Conservation (phyloP, 2,888 invertebrate genomes). For the Diachrysia chrysitis region DNA sequence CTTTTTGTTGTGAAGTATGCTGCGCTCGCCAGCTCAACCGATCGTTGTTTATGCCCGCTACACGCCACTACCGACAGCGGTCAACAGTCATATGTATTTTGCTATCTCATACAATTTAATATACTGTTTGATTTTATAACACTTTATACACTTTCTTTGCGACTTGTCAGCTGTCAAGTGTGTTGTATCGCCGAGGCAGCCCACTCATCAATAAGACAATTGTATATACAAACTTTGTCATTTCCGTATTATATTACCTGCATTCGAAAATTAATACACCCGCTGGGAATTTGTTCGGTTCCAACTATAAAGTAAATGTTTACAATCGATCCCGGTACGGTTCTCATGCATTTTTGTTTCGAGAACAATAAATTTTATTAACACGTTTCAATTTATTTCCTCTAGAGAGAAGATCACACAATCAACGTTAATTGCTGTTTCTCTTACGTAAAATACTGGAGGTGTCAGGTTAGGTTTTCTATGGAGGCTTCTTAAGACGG, state of each 20-base stretch:
- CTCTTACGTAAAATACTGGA: slow-evolving; percentile 78
- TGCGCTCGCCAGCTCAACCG: slow-evolving; percentile 51
- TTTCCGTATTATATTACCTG: slow-evolving; percentile 71
- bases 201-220: slow-evolving; percentile 54
- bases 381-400: slow-evolving; percentile 83
- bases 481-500: slow-evolving; percentile 67
- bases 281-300: slow-evolving; percentile 69
- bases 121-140: slow-evolving; percentile 60
- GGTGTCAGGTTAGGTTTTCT: slow-evolving; percentile 73
- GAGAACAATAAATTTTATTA: slow-evolving; percentile 85
- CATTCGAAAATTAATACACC: slow-evolving; percentile 70
- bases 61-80: slow-evolving; percentile 53
- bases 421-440: slow-evolving; percentile 86
- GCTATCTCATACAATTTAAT: slow-evolving; percentile 64
- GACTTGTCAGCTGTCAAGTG: slow-evolving; percentile 45
- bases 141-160: slow-evolving; percentile 48
- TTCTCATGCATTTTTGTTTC: slow-evolving; percentile 81
- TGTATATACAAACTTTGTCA: slow-evolving; percentile 66
- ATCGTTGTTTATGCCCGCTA: slow-evolving; percentile 58
- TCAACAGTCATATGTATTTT: slow-evolving; percentile 52
- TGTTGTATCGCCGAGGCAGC: slow-evolving; percentile 30
- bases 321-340: slow-evolving; percentile 73
- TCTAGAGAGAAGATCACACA: slow-evolving; percentile 74
- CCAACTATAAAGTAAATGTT: slow-evolving; percentile 73
- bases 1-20: slow-evolving; percentile 68